Conservation (phyloP, 2,797 vertebrate genomes). For the Ispidina lecontei region DNA sequence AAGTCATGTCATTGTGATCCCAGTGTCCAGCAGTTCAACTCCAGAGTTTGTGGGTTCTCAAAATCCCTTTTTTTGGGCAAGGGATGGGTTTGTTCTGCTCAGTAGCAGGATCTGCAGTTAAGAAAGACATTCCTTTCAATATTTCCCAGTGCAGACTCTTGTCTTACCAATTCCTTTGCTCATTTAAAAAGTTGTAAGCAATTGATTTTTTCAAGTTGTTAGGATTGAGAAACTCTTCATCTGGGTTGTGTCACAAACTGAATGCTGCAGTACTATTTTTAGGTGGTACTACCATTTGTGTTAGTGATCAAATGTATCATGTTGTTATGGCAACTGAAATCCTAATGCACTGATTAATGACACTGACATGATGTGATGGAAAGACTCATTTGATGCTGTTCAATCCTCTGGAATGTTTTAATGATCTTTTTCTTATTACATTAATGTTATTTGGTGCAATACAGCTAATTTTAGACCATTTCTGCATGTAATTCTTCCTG, state of each 20-base stretch:
- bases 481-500: neutral
- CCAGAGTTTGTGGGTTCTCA: neutral
- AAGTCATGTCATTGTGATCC: neutral
- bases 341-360: constrained; percentile 70
- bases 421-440: neutral
- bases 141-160: neutral
- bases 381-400: constrained; percentile 36
- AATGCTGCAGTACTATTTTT: constrained; percentile 66
- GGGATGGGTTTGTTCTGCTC: neutral
- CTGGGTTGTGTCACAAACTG: constrained; percentile 38
- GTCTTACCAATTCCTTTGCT: constrained; percentile 18
- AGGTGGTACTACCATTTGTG: constrained; percentile 66
- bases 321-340: constrained; percentile 76
- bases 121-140: neutral
- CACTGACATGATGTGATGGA: constrained; percentile 62
- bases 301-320: constrained; percentile 68
- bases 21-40: neutral
- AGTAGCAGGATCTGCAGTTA: neutral
- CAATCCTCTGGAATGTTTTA: constrained; percentile 47
- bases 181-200: neutral
- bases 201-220: neutral
- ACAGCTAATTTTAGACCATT: neutral
- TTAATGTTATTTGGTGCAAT: neutral
- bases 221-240: constrained; percentile 32
- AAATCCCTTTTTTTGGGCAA: neutral